phyloP scores from a whole-genome alignment of 1,140 invertebrate genomes.

The Antheraea pernyi region DNA sequence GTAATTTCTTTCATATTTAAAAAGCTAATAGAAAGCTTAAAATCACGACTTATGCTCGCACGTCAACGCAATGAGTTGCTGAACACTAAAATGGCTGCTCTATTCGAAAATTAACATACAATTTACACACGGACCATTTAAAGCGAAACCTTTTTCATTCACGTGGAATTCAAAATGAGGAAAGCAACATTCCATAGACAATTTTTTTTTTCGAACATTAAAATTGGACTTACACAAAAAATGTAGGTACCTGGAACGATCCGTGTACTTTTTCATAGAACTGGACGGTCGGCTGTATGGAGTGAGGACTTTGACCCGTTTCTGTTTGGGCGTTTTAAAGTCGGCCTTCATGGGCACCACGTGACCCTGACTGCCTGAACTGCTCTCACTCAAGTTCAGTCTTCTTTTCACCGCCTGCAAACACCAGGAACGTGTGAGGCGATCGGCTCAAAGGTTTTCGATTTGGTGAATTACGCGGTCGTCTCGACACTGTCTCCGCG shows the following conservation, averaged over 20 bases:
- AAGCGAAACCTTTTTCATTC: constrained; percentile 1
- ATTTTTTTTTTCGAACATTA: constrained; percentile 1
- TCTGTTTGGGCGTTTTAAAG: constrained; percentile 82
- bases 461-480: background rate
- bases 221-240: constrained; percentile 7
- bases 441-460: background rate
- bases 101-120: background rate
- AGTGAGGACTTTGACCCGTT: constrained; percentile 76
- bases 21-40: too few species aligned
- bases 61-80: too few species aligned
- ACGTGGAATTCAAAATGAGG: background rate
- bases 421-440: constrained; percentile 14
- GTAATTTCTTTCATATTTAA: too few species aligned
- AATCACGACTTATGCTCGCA: too few species aligned
- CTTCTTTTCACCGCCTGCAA: constrained; percentile 87
- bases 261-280: constrained; percentile 77
- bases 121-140: background rate
- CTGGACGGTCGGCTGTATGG: constrained; percentile 74
- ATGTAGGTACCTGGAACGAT: constrained; percentile 72
- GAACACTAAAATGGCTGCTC: background rate
- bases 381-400: constrained; percentile 83
- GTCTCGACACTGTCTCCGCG: background rate
- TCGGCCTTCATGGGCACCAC: constrained; percentile 81
- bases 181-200: background rate
- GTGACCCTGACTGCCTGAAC: constrained; percentile 70